phyloP scores from a whole-genome alignment of 1,140 invertebrate species.

The Panagrolaimus sp. region DNA sequence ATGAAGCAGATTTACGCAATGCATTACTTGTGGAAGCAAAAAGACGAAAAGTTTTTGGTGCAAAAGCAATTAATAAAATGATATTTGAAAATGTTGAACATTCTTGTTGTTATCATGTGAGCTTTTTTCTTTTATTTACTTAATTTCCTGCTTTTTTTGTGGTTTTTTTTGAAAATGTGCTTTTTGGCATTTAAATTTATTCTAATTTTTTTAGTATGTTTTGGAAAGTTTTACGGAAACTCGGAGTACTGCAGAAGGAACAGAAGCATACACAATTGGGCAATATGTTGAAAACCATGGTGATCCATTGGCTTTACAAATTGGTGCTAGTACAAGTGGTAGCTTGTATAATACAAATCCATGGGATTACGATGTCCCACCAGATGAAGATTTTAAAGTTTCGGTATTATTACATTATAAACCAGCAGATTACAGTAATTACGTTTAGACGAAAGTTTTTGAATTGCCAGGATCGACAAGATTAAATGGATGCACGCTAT shows the following conservation, averaged over 20 bases:
- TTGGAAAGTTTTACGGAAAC: constrained; percentile 57
- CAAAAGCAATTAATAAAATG: constrained; percentile 54
- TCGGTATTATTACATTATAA: constrained; percentile 37
- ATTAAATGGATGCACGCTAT: constrained; percentile 39
- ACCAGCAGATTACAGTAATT: neutral
- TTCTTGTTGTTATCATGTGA: constrained; percentile 46
- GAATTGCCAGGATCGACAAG: constrained; percentile 51
- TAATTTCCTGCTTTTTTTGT: constrained; percentile 13
- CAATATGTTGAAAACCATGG: constrained; percentile 30
- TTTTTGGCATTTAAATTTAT: neutral
- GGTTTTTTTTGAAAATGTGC: constrained; percentile 9
- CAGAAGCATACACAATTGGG: constrained; percentile 32
- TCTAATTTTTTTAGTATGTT: constrained; percentile 36
- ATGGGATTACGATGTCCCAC: constrained; percentile 56
- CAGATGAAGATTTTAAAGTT: constrained; percentile 48
- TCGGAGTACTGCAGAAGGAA: constrained; percentile 48
- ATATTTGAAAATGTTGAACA: constrained; percentile 49
- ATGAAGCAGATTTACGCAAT: constrained; percentile 48
- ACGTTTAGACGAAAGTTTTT: constrained; percentile 54
- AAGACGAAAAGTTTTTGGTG: constrained; percentile 49
- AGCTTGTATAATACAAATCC: constrained; percentile 33
- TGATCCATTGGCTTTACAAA: neutral
- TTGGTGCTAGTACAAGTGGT: constrained; percentile 5
- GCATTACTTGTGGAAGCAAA: constrained; percentile 53
- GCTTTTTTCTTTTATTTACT: constrained; percentile 27